Base-by-base conservation (phyloP, 1,140 invertebrate species). In the Drosophila triauraria region DNA sequence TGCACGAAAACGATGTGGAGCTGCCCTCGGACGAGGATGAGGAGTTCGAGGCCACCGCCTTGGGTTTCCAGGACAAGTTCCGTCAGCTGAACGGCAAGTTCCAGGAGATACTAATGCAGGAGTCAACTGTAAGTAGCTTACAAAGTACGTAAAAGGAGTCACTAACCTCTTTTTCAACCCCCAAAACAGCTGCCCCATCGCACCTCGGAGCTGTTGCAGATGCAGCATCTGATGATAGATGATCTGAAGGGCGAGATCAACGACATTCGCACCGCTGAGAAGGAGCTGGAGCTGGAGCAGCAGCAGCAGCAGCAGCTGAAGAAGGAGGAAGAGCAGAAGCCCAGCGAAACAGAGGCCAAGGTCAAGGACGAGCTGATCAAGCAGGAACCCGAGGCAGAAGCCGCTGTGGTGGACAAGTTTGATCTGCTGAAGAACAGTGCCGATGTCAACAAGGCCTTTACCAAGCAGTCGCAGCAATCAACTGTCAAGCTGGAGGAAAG, bases 31-130 rank as follows among this genome's bases (percentile, higher is more conserved):
- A 95, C 47, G 96, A 97, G 78, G 96, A 96, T 63, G 96, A 97
- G 86, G 95, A 96, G 75, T 97, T 97, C 93, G 96, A 96, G 78
- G 93, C 95, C 74, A 95, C 96, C 8, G 95, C 97, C 1, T 93
- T 95, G 83, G 95, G 95, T 86, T 94, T 97, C 54, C 93, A 97
- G 13, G 95, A 95, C 62, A 97, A 97, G 93, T 97, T 96, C 85
- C 94, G 94, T 15, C 93, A 94, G 48, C 96, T 98, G 94, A 95
- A 95, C 74, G 95, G 96, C 80, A 98, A 97, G 93, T 98, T 97
- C 91, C 95, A 95, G 53, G 95, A 95, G 86, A 93, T 97, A 15
- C 92, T 97, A n/a, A 92, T 97, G 50, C 96, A 97, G 93, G 97
- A 97, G 78, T 97, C 96, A 81, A 97, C 96, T 95, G 97, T 97